Evolutionary conservation across 2,888 invertebrate species (phyloP).

Genomic region (Torymus auratus): DNA sequence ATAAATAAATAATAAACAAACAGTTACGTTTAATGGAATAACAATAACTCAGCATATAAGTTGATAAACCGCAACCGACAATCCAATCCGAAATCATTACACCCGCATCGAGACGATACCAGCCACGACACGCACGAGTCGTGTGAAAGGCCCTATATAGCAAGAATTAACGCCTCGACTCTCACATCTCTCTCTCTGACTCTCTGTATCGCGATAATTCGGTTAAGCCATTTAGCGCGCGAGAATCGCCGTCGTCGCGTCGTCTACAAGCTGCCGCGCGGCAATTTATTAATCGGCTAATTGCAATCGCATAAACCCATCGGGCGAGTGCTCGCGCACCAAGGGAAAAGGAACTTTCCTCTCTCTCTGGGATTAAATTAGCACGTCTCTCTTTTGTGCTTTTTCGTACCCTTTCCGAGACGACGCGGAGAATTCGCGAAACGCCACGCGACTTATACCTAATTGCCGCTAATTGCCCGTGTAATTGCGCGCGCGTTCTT

Average conservation of each 20-base stretch:
- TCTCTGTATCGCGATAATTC: constrained; percentile 33
- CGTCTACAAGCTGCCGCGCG: background rate
- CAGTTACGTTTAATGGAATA: no score
- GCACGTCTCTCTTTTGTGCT: background rate
- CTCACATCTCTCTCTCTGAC: background rate
- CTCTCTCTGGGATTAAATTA: background rate
- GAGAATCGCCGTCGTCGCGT: constrained; percentile 17
- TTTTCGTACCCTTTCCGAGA: background rate
- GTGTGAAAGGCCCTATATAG: background rate
- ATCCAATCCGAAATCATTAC: no score
- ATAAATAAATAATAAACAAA: no score
- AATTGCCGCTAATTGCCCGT: constrained; percentile 47
- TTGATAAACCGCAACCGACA: no score
- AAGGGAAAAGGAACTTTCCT: constrained; percentile 33
- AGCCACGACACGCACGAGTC: background rate
- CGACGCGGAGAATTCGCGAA: constrained; percentile 28
- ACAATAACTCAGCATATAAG: no score
- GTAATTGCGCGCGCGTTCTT: constrained; percentile 30
- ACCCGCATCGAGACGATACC: background rate
- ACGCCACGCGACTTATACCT: constrained; percentile 7
- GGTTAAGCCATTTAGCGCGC: constrained; percentile 35
- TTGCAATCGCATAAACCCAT: constrained; percentile 37
- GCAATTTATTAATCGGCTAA: constrained; percentile 50
- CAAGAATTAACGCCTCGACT: background rate
- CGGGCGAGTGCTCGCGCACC: background rate